Base-by-base conservation (phyloP, 2,113 vertebrate species). In the Tragelaphus buxtoni region DNA sequence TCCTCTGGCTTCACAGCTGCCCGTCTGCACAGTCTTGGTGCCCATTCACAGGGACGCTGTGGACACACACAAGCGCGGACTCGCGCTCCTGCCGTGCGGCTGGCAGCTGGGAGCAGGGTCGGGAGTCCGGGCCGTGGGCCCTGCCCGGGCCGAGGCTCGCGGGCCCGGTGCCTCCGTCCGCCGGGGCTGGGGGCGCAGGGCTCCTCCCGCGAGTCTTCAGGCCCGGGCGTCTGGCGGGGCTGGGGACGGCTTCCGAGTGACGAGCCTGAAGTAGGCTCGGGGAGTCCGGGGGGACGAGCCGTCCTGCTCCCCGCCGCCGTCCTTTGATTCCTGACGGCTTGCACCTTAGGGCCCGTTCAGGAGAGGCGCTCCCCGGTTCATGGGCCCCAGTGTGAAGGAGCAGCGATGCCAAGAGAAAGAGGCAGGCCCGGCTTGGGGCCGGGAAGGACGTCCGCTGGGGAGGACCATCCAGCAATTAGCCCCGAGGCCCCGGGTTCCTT, bases 21-120 rank as follows among this genome's bases (percentile, higher is more conserved):
- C 42, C 58, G 16, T 9, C 32, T 18, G 61, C 16, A 18, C 61
- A 4, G 61, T 4, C 61, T 16, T 0, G 32, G 16, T 17, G 61
- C 61, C 61, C 3, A 9, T 4, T 9, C 61, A 2, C 61, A 9
- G 61, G 61, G 63, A 7, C 63, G 63, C 32, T 9, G 45, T 39
- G 32, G 51, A 58, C 30, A 39, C 10, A 7, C 5, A 7, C 22
- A 16, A 28, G 24, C 16, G 28, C 6, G 0, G 3, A 7, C 42
- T 22, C n/a, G 6, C 17, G 9, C 17, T 7, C 45, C 45, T 7
- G 55, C 26, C 13, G 0, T 0, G 0, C 1, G 8, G 0, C 56
- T 26, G 5, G 76, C 5, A 5, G 24, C 1, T 3, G 32, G 51
- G n/a, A 63, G 26, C 55, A 3, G 18, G 3, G 45, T 7, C 47